Conservation (phyloP, 2,888 invertebrate species). For the Teinopalpus imperialis region DNA sequence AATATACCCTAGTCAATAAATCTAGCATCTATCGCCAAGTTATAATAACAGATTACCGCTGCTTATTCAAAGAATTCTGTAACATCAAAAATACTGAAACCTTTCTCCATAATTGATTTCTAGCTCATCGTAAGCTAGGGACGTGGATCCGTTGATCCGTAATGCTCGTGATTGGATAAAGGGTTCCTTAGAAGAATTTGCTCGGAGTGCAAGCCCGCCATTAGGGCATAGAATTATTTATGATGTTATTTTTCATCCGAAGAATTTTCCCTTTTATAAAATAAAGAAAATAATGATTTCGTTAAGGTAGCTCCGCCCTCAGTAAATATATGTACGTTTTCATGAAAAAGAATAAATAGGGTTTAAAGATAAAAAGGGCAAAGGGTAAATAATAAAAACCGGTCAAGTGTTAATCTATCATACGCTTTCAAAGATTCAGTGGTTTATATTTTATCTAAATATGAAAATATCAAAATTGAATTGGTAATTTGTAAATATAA, state of each 20-base stretch:
- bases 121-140: slow-evolving; percentile 40
- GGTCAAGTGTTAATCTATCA: slow-evolving; percentile 26
- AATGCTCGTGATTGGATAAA: slow-evolving; percentile 65
- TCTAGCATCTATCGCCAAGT: no score
- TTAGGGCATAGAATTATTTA: slow-evolving; percentile 28
- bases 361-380: slow-evolving; percentile 20
- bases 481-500: no score
- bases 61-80: slow-evolving; percentile 14
- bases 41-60: neutral
- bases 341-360: slow-evolving; percentile 21
- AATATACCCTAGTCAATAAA: no score
- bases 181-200: slow-evolving; percentile 48
- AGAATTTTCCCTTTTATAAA: slow-evolving; percentile 24
- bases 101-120: slow-evolving; percentile 48
- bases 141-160: slow-evolving; percentile 54
- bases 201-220: slow-evolving; percentile 31
- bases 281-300: slow-evolving; percentile 26
- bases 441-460: slow-evolving; percentile 2
- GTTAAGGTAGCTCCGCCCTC: slow-evolving; percentile 15
- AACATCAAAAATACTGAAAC: slow-evolving; percentile 34
- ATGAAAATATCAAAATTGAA: slow-evolving; percentile 2
- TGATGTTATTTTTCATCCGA: slow-evolving; percentile 28
- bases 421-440: slow-evolving; percentile 4
- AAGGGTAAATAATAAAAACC: slow-evolving; percentile 25
- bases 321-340: slow-evolving; percentile 23